phyloP scores from a whole-genome alignment of 2,888 invertebrate species.

The Caenorhabditis becei region DNA sequence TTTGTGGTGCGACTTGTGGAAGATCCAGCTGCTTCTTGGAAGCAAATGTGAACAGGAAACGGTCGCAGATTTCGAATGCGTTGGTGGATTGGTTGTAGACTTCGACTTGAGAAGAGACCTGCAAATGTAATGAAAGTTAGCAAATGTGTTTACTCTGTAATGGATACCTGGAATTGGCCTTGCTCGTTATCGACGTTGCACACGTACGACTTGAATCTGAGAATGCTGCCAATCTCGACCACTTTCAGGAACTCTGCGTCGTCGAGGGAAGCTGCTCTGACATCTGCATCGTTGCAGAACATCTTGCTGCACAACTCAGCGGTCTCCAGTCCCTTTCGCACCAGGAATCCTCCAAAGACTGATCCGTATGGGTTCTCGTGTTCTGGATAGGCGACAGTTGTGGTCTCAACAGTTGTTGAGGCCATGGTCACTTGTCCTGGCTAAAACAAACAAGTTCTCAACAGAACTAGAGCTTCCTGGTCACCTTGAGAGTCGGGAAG shows the following conservation, averaged over 20 bases:
- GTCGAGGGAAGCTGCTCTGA: constrained; percentile 37
- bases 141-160: background rate
- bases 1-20: constrained; percentile 56
- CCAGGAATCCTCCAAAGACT: constrained; percentile 59
- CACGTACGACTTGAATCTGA: constrained; percentile 48
- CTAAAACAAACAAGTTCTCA: constrained; percentile 3
- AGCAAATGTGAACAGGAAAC: constrained; percentile 53
- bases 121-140: constrained; percentile 6
- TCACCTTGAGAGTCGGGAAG: constrained; percentile 35
- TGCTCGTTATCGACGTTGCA: constrained; percentile 39
- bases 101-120: constrained; percentile 52
- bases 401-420: constrained; percentile 33
- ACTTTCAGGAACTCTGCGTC: constrained; percentile 56
- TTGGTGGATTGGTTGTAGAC: constrained; percentile 38
- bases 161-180: constrained; percentile 43
- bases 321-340: constrained; percentile 49
- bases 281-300: constrained; percentile 23
- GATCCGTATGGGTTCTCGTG: constrained; percentile 62
- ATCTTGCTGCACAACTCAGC: constrained; percentile 48
- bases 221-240: constrained; percentile 52
- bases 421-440: constrained; percentile 19
- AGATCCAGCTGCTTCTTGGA: constrained; percentile 31
- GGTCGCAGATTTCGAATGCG: constrained; percentile 48
- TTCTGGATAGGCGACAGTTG: constrained; percentile 46
- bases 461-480: background rate